phyloP scores from a whole-genome alignment of 2,113 vertebrate genomes.

The Toxotes jaculatrix region DNA sequence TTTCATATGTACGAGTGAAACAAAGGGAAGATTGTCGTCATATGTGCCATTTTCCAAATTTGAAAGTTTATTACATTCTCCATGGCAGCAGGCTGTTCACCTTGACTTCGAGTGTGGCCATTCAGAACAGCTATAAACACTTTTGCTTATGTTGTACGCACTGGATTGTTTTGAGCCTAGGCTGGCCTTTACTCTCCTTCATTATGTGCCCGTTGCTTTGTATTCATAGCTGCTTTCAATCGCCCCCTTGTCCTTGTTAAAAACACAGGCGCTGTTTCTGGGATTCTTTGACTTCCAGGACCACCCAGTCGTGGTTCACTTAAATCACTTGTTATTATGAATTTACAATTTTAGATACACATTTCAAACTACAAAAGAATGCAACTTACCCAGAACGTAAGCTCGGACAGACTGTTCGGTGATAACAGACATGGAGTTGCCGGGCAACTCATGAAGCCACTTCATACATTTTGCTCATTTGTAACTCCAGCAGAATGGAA shows the following conservation, averaged over 20 bases:
- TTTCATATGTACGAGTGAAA: not conserved
- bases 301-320: conserved; percentile 52
- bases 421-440: conserved; percentile 49
- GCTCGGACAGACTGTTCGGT: conserved; percentile 26
- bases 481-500: conserved; percentile 55
- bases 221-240: conserved; percentile 68
- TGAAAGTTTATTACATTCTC: not conserved
- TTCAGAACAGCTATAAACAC: conserved; percentile 32
- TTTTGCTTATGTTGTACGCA: not conserved
- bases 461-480: conserved; percentile 57
- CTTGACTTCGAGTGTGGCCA: not conserved
- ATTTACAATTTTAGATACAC: conserved; percentile 11
- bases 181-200: not conserved
- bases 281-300: conserved; percentile 49
- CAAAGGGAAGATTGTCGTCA: not conserved
- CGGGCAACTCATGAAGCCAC: conserved; percentile 46
- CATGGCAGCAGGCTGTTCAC: not conserved
- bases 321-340: conserved; percentile 26
- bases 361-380: conserved; percentile 16
- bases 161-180: conserved; percentile 2
- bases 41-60: not conserved
- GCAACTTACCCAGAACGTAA: conserved; percentile 19
- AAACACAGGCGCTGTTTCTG: conserved; percentile 55
- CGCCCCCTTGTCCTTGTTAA: conserved; percentile 16
- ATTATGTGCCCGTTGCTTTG: conserved; percentile 21